phyloP scores from a whole-genome alignment of 2,888 invertebrate species.

The Polydesmus complanatus region DNA sequence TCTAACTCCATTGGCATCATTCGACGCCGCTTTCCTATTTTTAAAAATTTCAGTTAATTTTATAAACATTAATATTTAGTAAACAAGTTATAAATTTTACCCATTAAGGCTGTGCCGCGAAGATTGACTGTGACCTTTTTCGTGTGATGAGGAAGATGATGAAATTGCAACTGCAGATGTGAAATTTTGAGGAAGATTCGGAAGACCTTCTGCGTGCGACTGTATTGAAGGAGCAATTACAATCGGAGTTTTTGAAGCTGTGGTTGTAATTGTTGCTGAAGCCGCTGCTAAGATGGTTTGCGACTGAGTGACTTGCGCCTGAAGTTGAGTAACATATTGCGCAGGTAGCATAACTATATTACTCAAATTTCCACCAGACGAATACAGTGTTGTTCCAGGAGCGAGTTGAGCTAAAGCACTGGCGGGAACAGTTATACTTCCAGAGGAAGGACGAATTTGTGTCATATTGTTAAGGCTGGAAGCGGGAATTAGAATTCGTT shows the following conservation, averaged over 20 bases:
- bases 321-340: conserved; percentile 39
- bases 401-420: conserved; percentile 27
- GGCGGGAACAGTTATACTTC: conserved; percentile 26
- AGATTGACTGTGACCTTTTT: background rate
- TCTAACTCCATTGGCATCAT: conserved; percentile 36
- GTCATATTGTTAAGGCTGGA: conserved; percentile 23
- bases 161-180: background rate
- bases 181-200: background rate
- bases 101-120: background rate
- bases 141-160: background rate
- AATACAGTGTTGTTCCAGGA: conserved; percentile 29
- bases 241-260: conserved; percentile 2
- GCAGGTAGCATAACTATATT: conserved; percentile 46
- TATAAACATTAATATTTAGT: background rate
- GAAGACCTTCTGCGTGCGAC: background rate
- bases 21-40: conserved; percentile 1
- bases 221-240: conserved; percentile 1
- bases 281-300: background rate
- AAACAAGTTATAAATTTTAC: background rate
- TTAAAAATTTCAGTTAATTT: background rate
- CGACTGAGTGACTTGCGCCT: conserved; percentile 3
- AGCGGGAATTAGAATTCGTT: conserved; percentile 19
- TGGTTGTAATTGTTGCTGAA: background rate
- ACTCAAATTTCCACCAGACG: conserved; percentile 22
- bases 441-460: conserved; percentile 30